Base-by-base conservation (phyloP, 2,888 invertebrate genomes). In the Hypomecis atomaria region DNA sequence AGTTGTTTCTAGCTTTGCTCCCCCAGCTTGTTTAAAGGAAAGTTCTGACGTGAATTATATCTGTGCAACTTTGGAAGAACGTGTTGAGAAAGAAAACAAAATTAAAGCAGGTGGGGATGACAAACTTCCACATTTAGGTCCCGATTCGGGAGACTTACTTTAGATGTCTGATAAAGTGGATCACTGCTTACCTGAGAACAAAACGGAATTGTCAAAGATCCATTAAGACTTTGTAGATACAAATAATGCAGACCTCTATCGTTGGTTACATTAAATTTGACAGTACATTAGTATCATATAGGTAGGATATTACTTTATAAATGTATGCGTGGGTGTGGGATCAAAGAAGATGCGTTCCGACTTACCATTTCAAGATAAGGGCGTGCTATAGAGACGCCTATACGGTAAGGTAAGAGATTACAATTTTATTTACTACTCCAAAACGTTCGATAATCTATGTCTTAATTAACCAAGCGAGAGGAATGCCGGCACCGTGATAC, bases 371-470 rank as follows among this genome's bases (percentile, higher is more conserved):
- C 67, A 67, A 87, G 92, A 92, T 92, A 92, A 90, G 84, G 79
- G 79, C 83, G 89, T 88, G 89, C 87, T 87, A 82, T 84, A 66
- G 83, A 89, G 91, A 90, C 91, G 91, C 90, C 90, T 89, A 81
- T 86, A 78, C 83, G 83, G 83, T 85, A 86, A 82, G 76, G 84
- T 82, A 80, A 83, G 81, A 91, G 92, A 92, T 92, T 90, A 90
- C 83, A 86, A 83, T 88, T 92, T 91, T 92, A 91, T 92, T 92
- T 92, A 92, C 91, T 89, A 84, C 92, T 84, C 86, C 81, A 87
- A 90, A 90, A 87, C 89, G 89, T 88, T 91, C 86, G 90, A 91
- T 92, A 92, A 92, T 90, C 88, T 90, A 91, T 90, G 92, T 92
- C 92, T 92, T 92, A 92, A 92, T 92, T 92, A 92, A 92, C 90